These are phyloP conservation scores for Ictalurus punctatus DNA, from an alignment of 2,113 vertebrate species.

Conservation along the genomic window DNA sequence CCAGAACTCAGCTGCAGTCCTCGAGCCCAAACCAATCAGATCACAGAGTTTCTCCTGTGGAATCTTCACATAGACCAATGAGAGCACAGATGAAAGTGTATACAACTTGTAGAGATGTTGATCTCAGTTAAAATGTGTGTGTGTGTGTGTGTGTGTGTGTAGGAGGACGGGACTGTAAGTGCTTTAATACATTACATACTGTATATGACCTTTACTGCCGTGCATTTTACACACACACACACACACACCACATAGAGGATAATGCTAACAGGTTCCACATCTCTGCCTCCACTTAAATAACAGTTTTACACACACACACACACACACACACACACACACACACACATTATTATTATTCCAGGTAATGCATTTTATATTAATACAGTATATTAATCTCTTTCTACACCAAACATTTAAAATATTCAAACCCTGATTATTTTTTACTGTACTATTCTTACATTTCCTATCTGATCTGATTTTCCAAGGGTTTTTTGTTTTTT, in stretches of 20 bases:
- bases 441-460: slow-evolving; percentile 32
- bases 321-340: background rate
- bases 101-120: background rate
- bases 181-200: background rate
- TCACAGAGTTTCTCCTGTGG: background rate
- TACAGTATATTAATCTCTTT: too few relatives aligned
- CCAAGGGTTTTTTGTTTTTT: slow-evolving; percentile 69
- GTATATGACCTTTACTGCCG: background rate
- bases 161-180: background rate
- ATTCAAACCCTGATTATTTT: too few relatives aligned
- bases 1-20: too few relatives aligned
- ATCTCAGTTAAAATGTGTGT: background rate
- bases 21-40: background rate
- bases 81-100: background rate
- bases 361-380: too few relatives aligned
- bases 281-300: too few relatives aligned
- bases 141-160: background rate
- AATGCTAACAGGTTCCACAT: too few relatives aligned
- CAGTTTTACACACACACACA: background rate
- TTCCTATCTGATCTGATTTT: slow-evolving; percentile 99
- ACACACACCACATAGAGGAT: background rate
- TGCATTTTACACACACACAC: background rate
- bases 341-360: background rate
- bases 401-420: too few relatives aligned
- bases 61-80: background rate